Evolutionary conservation across 1,140 invertebrate genomes (phyloP).

Genomic region (Drosophila kikkawai): DNA sequence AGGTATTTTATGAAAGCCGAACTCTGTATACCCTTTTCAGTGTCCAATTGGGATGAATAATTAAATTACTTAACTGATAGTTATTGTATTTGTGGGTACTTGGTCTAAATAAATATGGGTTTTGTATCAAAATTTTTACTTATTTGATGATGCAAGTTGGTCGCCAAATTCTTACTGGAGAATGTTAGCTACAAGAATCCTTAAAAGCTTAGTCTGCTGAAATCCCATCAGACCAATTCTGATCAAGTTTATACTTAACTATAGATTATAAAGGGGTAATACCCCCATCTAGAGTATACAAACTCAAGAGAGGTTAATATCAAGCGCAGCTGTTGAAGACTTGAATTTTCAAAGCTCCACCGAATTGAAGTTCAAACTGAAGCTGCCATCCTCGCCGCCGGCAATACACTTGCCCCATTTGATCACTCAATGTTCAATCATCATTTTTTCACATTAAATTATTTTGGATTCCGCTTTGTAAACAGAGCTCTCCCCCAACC

Average conservation of each 20-base stretch:
- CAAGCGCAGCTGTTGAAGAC: constrained; percentile 29
- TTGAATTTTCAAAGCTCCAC: constrained; percentile 18
- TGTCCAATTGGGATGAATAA: not conserved
- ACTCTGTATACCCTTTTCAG: not conserved
- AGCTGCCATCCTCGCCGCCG: constrained; percentile 45
- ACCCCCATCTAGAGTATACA: not conserved
- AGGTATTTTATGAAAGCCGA: not conserved
- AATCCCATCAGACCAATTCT: not conserved
- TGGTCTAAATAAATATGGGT: not conserved
- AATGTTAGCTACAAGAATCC: not conserved
- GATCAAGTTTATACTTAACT: not conserved
- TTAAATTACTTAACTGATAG: no score
- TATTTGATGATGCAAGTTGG: not conserved
- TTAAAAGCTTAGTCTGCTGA: no score
- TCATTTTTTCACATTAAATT: constrained; percentile 12
- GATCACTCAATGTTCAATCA: constrained; percentile 44
- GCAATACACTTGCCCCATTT: constrained; percentile 37
- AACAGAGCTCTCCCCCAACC: not conserved
- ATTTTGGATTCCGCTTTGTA: constrained; percentile 6
- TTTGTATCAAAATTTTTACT: not conserved
- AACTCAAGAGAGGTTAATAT: constrained; percentile 34
- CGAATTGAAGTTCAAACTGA: constrained; percentile 21
- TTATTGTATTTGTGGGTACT: not conserved
- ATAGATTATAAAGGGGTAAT: not conserved
- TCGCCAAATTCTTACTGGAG: not conserved